Percentiles rank a stretch among this genome's conserved stretches.
These are phyloP conservation scores for Ischnus inquisitorius DNA, from an alignment of 2,888 invertebrate species.

Conservation along the genomic window DNA sequence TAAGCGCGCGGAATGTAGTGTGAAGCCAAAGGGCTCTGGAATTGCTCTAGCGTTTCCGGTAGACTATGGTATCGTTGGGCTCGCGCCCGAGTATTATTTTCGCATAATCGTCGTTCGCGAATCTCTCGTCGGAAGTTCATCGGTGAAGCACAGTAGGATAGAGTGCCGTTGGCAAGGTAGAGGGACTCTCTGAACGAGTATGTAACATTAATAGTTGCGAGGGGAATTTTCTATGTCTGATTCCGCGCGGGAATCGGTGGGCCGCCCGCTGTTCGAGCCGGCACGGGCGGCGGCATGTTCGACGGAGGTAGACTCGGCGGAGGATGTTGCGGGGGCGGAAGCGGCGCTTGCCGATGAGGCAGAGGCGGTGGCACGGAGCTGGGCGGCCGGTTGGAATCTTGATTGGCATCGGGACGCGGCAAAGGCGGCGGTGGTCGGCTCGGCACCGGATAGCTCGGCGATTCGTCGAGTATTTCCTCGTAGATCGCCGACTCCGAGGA, in stretches of 20 bases:
- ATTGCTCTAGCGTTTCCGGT: neutral
- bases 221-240: conserved; percentile 71
- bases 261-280: conserved; percentile 88
- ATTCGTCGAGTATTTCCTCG: conserved; percentile 83
- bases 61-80: neutral
- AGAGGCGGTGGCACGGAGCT: conserved; percentile 82
- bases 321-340: conserved; percentile 81
- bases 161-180: conserved; percentile 1
- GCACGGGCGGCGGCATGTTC: conserved; percentile 87
- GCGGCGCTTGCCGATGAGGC: conserved; percentile 81
- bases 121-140: neutral
- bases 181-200: neutral
- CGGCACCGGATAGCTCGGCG: conserved; percentile 81
- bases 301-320: conserved; percentile 84
- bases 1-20: conserved; percentile 41
- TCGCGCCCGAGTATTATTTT: conserved; percentile 15
- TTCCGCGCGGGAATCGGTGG: conserved; percentile 90
- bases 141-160: neutral
- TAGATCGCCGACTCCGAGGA: conserved; percentile 83
- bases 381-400: conserved; percentile 75
- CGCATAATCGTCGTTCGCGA: neutral
- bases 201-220: conserved; percentile 27
- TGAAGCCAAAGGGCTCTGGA: conserved; percentile 9
- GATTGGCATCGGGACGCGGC: conserved; percentile 77
- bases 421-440: conserved; percentile 83